Evolutionary conservation across 2,797 vertebrate species (phyloP), one percentile per base, ranked within the genome.

Genomic region (Orientallactaga sibirica): DNA sequence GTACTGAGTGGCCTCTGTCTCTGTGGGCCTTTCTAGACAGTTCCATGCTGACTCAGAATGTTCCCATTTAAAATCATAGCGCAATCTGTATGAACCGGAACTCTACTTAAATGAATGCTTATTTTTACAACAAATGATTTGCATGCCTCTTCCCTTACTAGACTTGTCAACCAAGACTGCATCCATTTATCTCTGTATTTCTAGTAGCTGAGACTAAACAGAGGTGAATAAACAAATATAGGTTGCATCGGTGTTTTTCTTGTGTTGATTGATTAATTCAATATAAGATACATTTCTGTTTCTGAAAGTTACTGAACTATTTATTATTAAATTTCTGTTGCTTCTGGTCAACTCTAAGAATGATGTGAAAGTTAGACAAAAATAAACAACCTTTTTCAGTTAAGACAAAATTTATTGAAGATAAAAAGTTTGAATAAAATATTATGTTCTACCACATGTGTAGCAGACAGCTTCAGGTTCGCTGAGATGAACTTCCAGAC

Each of bases 321-420:
- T 94, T 86, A 89, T 77, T 85, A 27, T 61, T 16, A 6, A 87
- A 78, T 92, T 92, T 75, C 73, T 61, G 55, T 77, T 66, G 43
- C 3, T 33, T 52, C 12, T 66, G 78, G 5, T 66, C 62, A 82
- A 74, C 20, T 81, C 41, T 92, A 43, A 90, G 48, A 83, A 78
- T 52, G 83, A 89, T 29, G 15, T 27, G 19, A 29, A 91, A 87
- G 10, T 62, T 33, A 73, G 33, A 75, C 9, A 71, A 80, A 90
- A 66, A 24, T 7, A 79, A 79, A 37, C 3, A 29, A 41, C 64
- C 33, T 90, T 75, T 74, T 79, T 37, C 75, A 22, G 48, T 86
- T 78, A 58, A n/a, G 9, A 89, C 64, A 48, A 80, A 68, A 43
- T 6, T 33, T 58, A 58, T 12, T 80, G 58, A 55, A 67, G 55